Percentiles rank a stretch among this genome's conserved stretches.
phyloP scores from a whole-genome alignment of 2,797 vertebrate genomes.

The Cirrhinus mrigala region DNA sequence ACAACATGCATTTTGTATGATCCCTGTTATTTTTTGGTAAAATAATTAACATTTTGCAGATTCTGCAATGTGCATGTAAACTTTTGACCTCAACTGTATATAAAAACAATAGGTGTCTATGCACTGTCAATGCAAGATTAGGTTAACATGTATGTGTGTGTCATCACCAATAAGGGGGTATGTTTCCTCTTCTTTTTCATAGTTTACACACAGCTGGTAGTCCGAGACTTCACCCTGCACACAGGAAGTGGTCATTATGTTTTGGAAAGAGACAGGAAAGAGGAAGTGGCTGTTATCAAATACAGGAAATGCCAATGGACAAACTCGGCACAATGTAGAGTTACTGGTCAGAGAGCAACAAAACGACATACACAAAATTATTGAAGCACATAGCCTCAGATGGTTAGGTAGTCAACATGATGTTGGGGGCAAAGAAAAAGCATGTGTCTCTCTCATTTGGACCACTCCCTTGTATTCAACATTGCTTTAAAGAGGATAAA shows the following conservation, averaged over 20 bases:
- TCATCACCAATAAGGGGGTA: constrained; percentile 78
- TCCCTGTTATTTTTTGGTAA: no score
- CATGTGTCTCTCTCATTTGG: neutral
- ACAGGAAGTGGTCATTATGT: constrained; percentile 54
- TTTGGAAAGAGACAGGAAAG: constrained; percentile 53
- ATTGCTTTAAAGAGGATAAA: neutral
- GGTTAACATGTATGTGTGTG: neutral
- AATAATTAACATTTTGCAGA: no score
- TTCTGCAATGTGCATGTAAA: no score
- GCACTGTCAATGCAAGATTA: no score
- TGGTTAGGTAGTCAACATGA: neutral
- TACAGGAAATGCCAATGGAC: constrained; percentile 56
- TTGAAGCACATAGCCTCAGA: neutral
- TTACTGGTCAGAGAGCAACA: constrained; percentile 20
- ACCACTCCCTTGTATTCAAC: neutral
- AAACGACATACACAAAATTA: neutral
- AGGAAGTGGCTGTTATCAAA: constrained; percentile 57
- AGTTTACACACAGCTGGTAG: constrained; percentile 79
- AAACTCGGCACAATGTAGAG: neutral
- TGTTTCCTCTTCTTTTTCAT: constrained; percentile 75
- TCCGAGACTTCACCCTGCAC: constrained; percentile 72
- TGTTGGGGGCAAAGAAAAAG: neutral
- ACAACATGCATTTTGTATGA: no score
- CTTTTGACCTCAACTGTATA: no score
- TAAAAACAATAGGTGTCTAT: no score